A percentile compares a stretch with the other conserved stretches of the same genome.
phyloP scores from a whole-genome alignment of 2,888 invertebrate species.

The Lordiphosa fenestrarum region DNA sequence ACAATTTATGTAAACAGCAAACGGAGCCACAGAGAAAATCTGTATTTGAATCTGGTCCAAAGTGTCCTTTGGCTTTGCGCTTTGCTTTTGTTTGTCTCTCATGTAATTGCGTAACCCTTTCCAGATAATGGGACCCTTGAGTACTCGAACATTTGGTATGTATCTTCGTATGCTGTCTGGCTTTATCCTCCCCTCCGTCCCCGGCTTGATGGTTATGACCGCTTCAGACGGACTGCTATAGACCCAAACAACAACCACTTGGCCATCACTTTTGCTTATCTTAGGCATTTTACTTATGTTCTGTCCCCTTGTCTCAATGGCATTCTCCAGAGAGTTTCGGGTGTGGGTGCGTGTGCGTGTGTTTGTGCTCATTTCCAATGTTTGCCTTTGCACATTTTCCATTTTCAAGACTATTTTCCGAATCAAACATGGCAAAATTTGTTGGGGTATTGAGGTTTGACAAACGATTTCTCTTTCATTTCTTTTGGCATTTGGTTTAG shows the following conservation, averaged over 20 bases:
- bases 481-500: not conserved
- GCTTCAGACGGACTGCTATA: slow-evolving; percentile 25
- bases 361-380: slow-evolving; percentile 38
- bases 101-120: slow-evolving; percentile 75
- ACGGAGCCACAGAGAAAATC: slow-evolving; percentile 46
- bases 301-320: slow-evolving; percentile 24
- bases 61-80: slow-evolving; percentile 52
- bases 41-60: slow-evolving; percentile 45
- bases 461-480: not conserved
- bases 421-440: too few relatives aligned
- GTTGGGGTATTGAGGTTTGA: too few relatives aligned
- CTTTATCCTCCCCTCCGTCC: slow-evolving; percentile 10
- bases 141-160: slow-evolving; percentile 56
- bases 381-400: slow-evolving; percentile 58
- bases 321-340: slow-evolving; percentile 40
- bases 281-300: slow-evolving; percentile 72
- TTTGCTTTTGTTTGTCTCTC: slow-evolving; percentile 36
- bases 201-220: slow-evolving; percentile 48
- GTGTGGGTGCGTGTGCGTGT: not conserved
- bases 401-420: slow-evolving; percentile 27
- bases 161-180: slow-evolving; percentile 27
- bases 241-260: slow-evolving; percentile 24
- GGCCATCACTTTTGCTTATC: slow-evolving; percentile 69
- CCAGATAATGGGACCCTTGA: slow-evolving; percentile 71
- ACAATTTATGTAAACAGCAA: slow-evolving; percentile 75